Conservation (phyloP, 2,113 vertebrate genomes). For the Parus major region DNA sequence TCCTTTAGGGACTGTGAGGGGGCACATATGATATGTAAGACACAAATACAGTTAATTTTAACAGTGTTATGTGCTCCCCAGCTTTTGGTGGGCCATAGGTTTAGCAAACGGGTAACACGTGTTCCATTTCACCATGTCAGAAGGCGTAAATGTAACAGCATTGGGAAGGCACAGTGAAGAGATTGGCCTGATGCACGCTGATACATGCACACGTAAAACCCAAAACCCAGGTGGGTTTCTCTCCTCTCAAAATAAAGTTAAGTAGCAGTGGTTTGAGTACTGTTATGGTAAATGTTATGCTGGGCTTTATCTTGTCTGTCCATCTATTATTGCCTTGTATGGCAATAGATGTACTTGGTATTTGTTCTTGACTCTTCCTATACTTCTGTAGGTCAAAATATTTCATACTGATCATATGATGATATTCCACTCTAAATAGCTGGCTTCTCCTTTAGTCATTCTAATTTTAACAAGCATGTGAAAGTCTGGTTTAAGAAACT, state of each 20-base stretch:
- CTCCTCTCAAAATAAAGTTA: background rate
- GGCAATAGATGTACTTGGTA: background rate
- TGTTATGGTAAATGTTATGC: background rate
- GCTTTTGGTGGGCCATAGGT: rapidly evolving
- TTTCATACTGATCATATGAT: rapidly evolving
- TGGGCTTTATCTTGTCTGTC: background rate
- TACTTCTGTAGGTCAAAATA: background rate
- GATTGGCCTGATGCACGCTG: background rate
- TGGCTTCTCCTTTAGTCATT: background rate
- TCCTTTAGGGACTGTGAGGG: rapidly evolving
- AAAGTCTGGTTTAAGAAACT: background rate
- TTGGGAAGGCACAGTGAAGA: too few species aligned
- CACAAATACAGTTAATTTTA: rapidly evolving
- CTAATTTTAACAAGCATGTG: background rate
- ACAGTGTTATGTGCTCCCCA: too few species aligned
- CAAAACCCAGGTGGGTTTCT: background rate
- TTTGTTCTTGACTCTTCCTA: background rate
- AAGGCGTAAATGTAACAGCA: background rate
- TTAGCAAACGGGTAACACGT: rapidly evolving
- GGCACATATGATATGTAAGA: rapidly evolving
- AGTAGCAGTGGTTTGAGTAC: background rate
- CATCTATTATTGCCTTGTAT: background rate
- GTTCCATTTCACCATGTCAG: rapidly evolving
- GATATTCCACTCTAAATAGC: background rate
- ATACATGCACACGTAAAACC: rapidly evolving